phyloP scores from a whole-genome alignment of 2,888 invertebrate species.

The Cyclophora punctaria region DNA sequence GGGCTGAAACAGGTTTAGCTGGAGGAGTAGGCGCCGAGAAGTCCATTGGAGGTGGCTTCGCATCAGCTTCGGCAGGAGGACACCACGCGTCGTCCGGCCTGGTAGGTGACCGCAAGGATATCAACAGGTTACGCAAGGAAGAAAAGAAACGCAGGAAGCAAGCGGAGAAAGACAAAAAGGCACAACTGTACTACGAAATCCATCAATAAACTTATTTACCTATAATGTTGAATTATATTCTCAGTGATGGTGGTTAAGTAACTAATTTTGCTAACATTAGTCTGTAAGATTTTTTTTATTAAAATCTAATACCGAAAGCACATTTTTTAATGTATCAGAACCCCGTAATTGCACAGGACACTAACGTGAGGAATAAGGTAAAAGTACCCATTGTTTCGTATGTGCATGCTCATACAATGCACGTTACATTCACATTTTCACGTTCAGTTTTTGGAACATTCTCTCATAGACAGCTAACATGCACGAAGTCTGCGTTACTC shows the following conservation, averaged over 20 bases:
- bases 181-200: slow-evolving; percentile 10
- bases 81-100: slow-evolving; percentile 41
- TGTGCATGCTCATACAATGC: slow-evolving; percentile 31
- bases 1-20: slow-evolving; percentile 66
- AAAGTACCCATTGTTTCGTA: slow-evolving; percentile 22
- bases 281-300: not conserved
- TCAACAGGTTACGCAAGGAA: slow-evolving; percentile 31
- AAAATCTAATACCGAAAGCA: not conserved
- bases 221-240: slow-evolving; percentile 1
- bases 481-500: slow-evolving; percentile 10
- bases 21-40: slow-evolving; percentile 58
- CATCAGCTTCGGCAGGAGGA: slow-evolving; percentile 54
- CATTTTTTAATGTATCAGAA: not conserved
- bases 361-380: slow-evolving; percentile 32
- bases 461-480: slow-evolving; percentile 1
- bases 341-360: slow-evolving; percentile 6
- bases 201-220: not conserved
- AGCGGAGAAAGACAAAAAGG: slow-evolving; percentile 24
- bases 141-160: slow-evolving; percentile 41
- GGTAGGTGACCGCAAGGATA: slow-evolving; percentile 49
- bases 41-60: slow-evolving; percentile 53
- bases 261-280: not conserved
- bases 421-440: slow-evolving; percentile 23
- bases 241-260: slow-evolving; percentile 1
- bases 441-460: slow-evolving; percentile 15